Base-by-base conservation (phyloP, 2,888 invertebrate genomes). In the Toxonevra muliebris region DNA sequence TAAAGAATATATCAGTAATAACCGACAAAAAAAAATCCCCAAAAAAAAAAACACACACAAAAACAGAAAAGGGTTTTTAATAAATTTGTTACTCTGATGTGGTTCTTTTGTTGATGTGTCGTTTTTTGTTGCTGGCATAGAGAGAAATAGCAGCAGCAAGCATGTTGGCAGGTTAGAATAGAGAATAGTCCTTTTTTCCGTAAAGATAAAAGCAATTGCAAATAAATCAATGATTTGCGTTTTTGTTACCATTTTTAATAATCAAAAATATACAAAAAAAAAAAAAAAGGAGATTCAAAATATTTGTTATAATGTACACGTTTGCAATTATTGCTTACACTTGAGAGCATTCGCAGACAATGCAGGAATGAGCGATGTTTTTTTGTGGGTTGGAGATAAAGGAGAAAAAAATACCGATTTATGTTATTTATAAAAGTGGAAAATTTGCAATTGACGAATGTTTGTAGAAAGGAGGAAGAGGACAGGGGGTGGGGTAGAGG, bases 211-310 rank as follows among this genome's bases (percentile, higher is more conserved):
- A 70, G 72, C 69, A 67, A 72, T 72, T 72, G 69, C 69, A 72
- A 72, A 72, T 72, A 70, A 70, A 72, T 72, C 72, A 72, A 72
- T 72, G 72, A 72, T 72, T 72, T 72, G 68, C 60, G 69, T 61
- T 65, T 70, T 68, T 68, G 70, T 66, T 67, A 30, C 2, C 30
- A 30, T 30, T 30, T 30, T 30, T 30, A 30, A 30, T 30, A 30
- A 30, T 30, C 30, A 30, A 30, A 30, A 30, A 30, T 4, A 30
- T 4, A 30, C 2, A 30, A 30, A 30, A 30, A 30, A 30, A 2
- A 30, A 30, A 30, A 30, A 30, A 30, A 30, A 4, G 30, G 30
- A 30, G 2, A 30, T 30, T 30, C 30, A 30, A 9, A 9, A 13
- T 43, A n/a, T 54, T 42, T 41, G 17, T 60, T 42, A 20, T 70